Evolutionary conservation across 2,888 invertebrate species (phyloP), one percentile per base, ranked within the genome.

Genomic region (Hecatera dysodea): DNA sequence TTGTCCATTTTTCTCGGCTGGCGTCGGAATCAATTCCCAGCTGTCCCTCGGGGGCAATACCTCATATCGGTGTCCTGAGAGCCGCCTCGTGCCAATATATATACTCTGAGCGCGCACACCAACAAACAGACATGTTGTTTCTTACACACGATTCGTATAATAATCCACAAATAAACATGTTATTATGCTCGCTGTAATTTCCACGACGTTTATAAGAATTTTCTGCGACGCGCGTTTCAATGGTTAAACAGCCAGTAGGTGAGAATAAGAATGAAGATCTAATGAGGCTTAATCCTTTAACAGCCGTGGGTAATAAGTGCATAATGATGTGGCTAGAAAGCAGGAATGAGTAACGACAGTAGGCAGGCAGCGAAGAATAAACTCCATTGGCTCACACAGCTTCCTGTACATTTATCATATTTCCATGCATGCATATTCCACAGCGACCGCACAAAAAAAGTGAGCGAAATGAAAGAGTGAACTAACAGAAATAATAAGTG

Each of bases 1-100:
- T 88, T 86, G 83, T 87, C 86, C 84, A 86, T 89, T 89, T 90
- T 89, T 87, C 85, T 78, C 79, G 80, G 77, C 73, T 78, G 78
- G 78, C 79, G 82, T 87, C 77, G 79, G 85, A 91, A 90, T 91
- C 90, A 91, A 91, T 91, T 91, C 86, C 84, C 86, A 71, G 65
- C 65, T 52, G 75, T 86, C 90, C 88, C 90, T 66, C 53, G 85
- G 83, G 89, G 75, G 85, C 87, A 80, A 89, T 91, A 86, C 80
- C 86, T 92, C 90, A 90, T 89, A 89, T 86, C 83, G 83, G 81
- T 84, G 88, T 85, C 88, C 85, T 84, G 84, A 85, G 87, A 84
- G 71, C 69, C 67, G 66, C 67, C 77, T 82, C 85, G 76, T 76
- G 75, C 81, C 82, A 78, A 83, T 85, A 87, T 69, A 83, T 85